Evolutionary conservation across 1,140 invertebrate species (phyloP), one percentile per base, ranked within the genome.

Genomic region (Caenorhabditis inopinata): DNA sequence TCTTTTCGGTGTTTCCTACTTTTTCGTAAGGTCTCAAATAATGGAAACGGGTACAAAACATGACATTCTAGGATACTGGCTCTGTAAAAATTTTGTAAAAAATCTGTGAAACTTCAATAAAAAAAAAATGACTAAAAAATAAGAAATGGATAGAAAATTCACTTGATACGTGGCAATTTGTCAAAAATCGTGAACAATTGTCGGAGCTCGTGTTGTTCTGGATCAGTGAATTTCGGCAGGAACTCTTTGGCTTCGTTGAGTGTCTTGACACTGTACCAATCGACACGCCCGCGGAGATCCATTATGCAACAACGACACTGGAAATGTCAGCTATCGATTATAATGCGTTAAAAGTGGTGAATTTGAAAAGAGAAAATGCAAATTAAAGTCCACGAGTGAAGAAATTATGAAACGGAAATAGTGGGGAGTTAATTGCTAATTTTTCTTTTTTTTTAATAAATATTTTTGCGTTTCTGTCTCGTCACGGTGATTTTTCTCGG

Each of bases 211-310:
- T 68, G 58, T 18, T 38, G 32, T 18, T 68, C 58, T 9, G 58
- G 58, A 35, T 68, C 58, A 3, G 58, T 68, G 58, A 68, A 68
- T 68, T 21, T 29, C 23, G 32, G 16, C 2, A 38, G n/a, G 4
- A 7, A 38, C 9, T 12, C 12, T 2, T 42, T 18, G 0, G 58
- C 29, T 16, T 68, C 58, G 1, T 68, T 38, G 16, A 68, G 32
- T 18, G 58, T 11, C 11, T 68, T 68, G 16, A 38, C 27, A 21
- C 58, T 68, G 58, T 68, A 68, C 58, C 58, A 68, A 21, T 68
- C 58, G 58, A 68, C 32, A 21, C 58, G 29, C 0, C 58, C 58
- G n/a, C 58, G 58, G n/a, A 68, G 58, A 21, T 68, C 58, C 58
- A 68, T 68, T 38, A 68, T 18, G 32, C 58, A 68, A 9, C 58